Evolutionary conservation across 35 echinoderm and acorn worm species (phyloP).

Genomic region (Lytechinus variegatus): DNA sequence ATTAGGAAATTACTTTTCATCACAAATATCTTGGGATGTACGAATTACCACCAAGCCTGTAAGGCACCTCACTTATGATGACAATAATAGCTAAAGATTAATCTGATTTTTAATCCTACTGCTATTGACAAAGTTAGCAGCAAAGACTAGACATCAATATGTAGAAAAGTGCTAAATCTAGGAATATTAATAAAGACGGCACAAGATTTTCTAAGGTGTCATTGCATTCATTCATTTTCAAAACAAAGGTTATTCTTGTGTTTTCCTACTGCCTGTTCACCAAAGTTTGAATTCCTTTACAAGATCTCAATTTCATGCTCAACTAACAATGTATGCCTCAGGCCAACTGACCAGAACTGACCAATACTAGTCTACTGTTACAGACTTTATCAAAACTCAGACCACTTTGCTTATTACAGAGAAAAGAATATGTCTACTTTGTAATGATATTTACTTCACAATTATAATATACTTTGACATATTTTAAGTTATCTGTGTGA

Average conservation of each 20-base stretch:
- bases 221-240: not conserved
- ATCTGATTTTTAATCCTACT: too few species aligned
- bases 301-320: slow-evolving; percentile 4
- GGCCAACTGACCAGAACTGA: not conserved
- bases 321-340: slow-evolving; percentile 10
- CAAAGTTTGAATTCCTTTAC: not conserved
- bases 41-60: too few species aligned
- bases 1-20: too few species aligned
- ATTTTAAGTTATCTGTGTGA: not conserved
- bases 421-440: not conserved
- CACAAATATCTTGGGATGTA: too few species aligned
- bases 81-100: too few species aligned
- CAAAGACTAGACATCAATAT: too few species aligned
- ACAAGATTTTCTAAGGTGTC: not conserved
- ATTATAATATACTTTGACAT: too few species aligned
- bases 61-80: too few species aligned
- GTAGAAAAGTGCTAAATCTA: too few species aligned
- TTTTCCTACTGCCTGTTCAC: not conserved
- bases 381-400: not conserved
- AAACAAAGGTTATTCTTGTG: not conserved
- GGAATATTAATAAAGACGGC: too few species aligned
- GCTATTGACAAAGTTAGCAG: too few species aligned
- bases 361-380: not conserved
- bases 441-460: too few species aligned
- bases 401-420: not conserved